Evolutionary conservation across 2,113 vertebrate species (phyloP).

Genomic region (Semicossyphus pulcher): DNA sequence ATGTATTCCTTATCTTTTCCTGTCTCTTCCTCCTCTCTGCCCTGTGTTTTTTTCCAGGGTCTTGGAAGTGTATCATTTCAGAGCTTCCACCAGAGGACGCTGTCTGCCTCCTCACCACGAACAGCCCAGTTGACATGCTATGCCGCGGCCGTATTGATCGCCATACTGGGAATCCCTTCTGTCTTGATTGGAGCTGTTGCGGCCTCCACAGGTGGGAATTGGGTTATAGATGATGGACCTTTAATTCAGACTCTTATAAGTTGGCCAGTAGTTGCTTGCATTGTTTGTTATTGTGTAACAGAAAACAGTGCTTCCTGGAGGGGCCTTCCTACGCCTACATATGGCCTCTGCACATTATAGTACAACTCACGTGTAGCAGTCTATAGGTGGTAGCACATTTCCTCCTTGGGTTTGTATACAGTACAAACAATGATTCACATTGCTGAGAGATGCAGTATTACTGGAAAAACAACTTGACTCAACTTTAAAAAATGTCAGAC

Average conservation of each 20-base stretch:
- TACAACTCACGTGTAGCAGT: too few species aligned
- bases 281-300: background rate
- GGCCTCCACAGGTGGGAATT: constrained; percentile 80
- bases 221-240: background rate
- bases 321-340: background rate
- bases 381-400: too few species aligned
- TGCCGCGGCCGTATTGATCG: constrained; percentile 70
- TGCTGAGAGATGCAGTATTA: background rate
- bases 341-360: background rate
- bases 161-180: constrained; percentile 77
- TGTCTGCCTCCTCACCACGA: constrained; percentile 69
- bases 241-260: background rate
- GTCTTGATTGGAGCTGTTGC: constrained; percentile 81
- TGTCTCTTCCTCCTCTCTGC: background rate
- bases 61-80: constrained; percentile 81
- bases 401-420: too few species aligned
- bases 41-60: constrained; percentile 49
- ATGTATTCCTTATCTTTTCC: too few species aligned
- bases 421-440: background rate
- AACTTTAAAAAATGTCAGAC: background rate
- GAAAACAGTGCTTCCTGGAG: background rate
- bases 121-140: constrained; percentile 80
- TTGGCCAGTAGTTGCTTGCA: background rate
- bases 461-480: background rate
- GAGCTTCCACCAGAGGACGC: constrained; percentile 85